Base-by-base conservation (phyloP, 2,113 vertebrate species). In the Oceanites oceanicus region DNA sequence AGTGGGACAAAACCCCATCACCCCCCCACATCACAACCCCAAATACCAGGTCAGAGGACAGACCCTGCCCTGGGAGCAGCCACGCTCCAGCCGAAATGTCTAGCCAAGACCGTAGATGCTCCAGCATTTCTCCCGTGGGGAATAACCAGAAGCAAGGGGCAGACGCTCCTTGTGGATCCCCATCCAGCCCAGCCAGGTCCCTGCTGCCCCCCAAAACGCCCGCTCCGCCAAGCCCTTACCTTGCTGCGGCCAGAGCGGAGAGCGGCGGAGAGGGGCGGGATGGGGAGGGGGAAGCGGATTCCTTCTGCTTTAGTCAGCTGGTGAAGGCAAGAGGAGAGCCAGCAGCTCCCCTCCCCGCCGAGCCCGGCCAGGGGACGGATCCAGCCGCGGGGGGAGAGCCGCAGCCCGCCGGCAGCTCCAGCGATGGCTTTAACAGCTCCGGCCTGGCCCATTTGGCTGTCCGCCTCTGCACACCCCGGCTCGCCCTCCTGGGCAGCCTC, bases 381-480 rank as follows among this genome's bases (percentile, higher is more conserved):
- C 80, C 93, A 95, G 91, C 45, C 0, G 0, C 6, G 4, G 52
- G 68, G 72, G 80, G 72, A 91, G 87, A 45, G 55, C 42, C 72
- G 86, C 71, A 94, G 66, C 83, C 63, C 0, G 22, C 53, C 44
- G 14, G 87, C 72, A 72, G 87, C 95, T 86, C 84, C 44, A 0
- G 34, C 88, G 7, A 96, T 96, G 86, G 67, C 79, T 96, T 97
- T 96, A 94, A 70, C 95, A 97, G 94, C 83, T 70, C 81, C 38
- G 17, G 61, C 89, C 67, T 87, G 86, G 77, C 66, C 87, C 66
- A 26, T 68, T 15, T 85, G 90, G 49, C 62, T 92, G 36, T 75
- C 49, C 1, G 1, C 70, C 40, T 68, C 77, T 36, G 23, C 38
- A 50, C 32, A 49, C 53, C 55, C 92, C 62, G 49, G 71, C 58